Percentiles rank a stretch among this genome's conserved stretches.
phyloP scores from a whole-genome alignment of 2,888 invertebrate genomes.

The Aporophyla lueneburgensis region DNA sequence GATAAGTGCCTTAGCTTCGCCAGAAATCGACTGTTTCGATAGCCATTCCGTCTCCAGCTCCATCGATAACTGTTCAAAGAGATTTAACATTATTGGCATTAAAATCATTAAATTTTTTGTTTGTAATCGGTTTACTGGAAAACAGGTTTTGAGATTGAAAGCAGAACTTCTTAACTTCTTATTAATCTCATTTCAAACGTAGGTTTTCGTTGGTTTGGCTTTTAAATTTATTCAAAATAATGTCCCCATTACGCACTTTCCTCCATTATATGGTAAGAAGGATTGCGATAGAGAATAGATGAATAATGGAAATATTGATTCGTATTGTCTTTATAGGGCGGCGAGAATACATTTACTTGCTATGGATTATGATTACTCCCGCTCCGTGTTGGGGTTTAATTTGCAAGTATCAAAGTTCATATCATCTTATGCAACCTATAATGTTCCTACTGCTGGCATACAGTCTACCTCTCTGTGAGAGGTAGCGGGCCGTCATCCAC shows the following conservation, averaged over 20 bases:
- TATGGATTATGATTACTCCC: not conserved
- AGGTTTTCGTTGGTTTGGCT: constrained; percentile 17
- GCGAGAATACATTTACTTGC: constrained; percentile 3
- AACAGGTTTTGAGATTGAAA: not conserved
- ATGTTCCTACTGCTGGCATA: too few species aligned
- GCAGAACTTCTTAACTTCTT: not conserved
- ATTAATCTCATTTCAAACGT: not conserved
- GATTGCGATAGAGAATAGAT: constrained; percentile 22
- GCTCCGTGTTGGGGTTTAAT: not conserved
- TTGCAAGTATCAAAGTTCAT: not conserved
- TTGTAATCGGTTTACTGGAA: not conserved
- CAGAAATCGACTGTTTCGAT: constrained; percentile 91
- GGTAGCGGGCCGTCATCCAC: too few species aligned
- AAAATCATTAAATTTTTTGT: not conserved
- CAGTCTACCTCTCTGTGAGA: too few species aligned
- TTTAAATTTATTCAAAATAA: constrained; percentile 35
- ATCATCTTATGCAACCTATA: too few species aligned
- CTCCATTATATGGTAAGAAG: constrained; percentile 29
- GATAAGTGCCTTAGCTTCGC: constrained; percentile 90
- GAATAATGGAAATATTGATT: constrained; percentile 20
- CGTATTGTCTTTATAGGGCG: not conserved
- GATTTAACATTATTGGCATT: not conserved
- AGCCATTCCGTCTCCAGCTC: constrained; percentile 94
- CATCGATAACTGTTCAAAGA: constrained; percentile 90
- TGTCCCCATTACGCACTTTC: constrained; percentile 36